Percentiles rank a stretch among this genome's conserved stretches.
Conservation (phyloP, 2,113 vertebrate genomes). For the Lophura nycthemera region DNA sequence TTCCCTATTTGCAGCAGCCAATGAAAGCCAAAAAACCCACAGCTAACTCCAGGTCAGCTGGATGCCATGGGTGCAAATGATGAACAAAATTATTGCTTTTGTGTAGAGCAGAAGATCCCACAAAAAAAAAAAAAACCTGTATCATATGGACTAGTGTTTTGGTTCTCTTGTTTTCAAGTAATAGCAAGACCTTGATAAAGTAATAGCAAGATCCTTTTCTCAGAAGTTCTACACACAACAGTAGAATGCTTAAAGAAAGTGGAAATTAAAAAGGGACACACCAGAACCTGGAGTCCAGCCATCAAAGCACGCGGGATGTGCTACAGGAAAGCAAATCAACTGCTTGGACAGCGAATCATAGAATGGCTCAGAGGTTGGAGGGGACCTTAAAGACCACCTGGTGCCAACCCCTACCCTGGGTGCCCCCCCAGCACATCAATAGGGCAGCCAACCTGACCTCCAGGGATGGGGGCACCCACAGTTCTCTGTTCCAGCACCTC, state of each 20-base stretch:
- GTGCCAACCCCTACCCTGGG: too few species aligned
- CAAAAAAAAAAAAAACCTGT: conserved; percentile 5
- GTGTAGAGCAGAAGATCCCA: conserved; percentile 47
- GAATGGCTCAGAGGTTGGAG: neutral
- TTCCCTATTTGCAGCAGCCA: conserved; percentile 54
- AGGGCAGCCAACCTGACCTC: too few species aligned
- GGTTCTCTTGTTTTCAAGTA: conserved; percentile 66
- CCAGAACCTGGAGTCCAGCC: neutral
- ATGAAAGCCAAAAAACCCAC: conserved; percentile 6
- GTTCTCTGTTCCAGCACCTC: too few species aligned
- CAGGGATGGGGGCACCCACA: too few species aligned
- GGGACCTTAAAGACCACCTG: too few species aligned
- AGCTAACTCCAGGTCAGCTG: conserved; percentile 38
- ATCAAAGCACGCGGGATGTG: conserved; percentile 14
- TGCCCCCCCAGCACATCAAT: too few species aligned
- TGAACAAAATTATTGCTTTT: conserved; percentile 78
- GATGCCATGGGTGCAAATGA: conserved; percentile 41
- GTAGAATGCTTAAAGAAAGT: conserved; percentile 66
- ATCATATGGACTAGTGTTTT: neutral
- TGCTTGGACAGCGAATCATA: neutral
- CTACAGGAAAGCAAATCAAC: conserved; percentile 4
- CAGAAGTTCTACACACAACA: conserved; percentile 76
- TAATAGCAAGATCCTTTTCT: conserved; percentile 55
- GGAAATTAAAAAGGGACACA: conserved; percentile 38
- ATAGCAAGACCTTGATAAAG: conserved; percentile 68